Percentiles rank a stretch among this genome's conserved stretches.
phyloP scores from a whole-genome alignment of 2,113 vertebrate genomes.

The Falcunculus frontatus region DNA sequence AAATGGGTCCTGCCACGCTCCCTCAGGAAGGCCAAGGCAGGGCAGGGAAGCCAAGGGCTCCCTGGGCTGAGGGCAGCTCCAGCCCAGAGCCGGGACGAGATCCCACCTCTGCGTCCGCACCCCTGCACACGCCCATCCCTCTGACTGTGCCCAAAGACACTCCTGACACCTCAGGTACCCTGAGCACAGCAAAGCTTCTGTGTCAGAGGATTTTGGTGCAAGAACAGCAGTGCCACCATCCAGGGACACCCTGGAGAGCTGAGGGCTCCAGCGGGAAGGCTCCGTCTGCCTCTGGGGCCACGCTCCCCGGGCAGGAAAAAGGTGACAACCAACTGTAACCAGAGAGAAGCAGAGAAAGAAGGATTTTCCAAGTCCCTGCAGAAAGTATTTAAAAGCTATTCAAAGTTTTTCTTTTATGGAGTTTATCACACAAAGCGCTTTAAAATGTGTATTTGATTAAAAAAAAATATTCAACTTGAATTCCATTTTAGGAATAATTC shows the following conservation, averaged over 20 bases:
- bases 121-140: background rate
- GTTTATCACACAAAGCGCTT: background rate
- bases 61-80: background rate
- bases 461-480: background rate
- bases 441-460: background rate
- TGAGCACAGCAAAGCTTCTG: background rate
- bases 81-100: background rate
- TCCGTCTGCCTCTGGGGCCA: fast-evolving
- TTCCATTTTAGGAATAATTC: conserved; percentile 51
- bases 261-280: background rate
- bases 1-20: background rate
- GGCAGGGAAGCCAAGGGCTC: background rate
- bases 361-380: background rate
- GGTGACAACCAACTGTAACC: background rate
- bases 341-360: background rate
- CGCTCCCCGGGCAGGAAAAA: fast-evolving
- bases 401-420: background rate
- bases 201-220: background rate
- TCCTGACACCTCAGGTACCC: background rate
- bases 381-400: background rate
- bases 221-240: background rate
- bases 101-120: background rate
- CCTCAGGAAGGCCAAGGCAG: fast-evolving
- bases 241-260: background rate
- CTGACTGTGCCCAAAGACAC: background rate